Evolutionary conservation across 2,797 vertebrate genomes (phyloP).

Genomic region (Tragelaphus oryx): DNA sequence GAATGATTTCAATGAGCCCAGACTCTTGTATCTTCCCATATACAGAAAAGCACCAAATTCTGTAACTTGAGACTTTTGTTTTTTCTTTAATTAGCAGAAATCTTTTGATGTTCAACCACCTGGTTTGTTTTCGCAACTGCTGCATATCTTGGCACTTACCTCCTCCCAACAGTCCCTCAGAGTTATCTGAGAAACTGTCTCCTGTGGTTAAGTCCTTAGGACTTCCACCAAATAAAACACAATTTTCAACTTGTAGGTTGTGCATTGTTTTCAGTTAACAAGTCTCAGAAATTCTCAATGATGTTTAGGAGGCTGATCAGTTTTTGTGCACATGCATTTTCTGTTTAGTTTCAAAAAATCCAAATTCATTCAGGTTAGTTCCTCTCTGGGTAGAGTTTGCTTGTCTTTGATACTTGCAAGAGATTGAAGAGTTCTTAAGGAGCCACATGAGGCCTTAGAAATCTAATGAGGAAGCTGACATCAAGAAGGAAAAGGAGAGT

Average conservation of each 20-base stretch:
- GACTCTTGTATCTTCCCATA: not conserved
- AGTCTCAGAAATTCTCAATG: not conserved
- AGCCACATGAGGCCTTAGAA: not conserved
- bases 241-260: not conserved
- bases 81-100: not conserved
- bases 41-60: not conserved
- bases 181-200: not conserved
- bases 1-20: not conserved
- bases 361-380: conserved; percentile 7
- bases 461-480: not conserved
- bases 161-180: not conserved
- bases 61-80: not conserved
- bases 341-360: conserved; percentile 30
- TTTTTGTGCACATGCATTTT: not conserved
- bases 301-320: not conserved
- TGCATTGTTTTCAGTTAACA: not conserved
- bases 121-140: not conserved
- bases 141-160: not conserved
- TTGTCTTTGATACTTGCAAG: not conserved
- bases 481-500: not conserved
- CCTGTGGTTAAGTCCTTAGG: not conserved
- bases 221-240: not conserved
- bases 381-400: not conserved
- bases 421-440: not conserved
- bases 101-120: not conserved